Conservation (phyloP, 2,888 invertebrate genomes). For the Julus scandinavius region DNA sequence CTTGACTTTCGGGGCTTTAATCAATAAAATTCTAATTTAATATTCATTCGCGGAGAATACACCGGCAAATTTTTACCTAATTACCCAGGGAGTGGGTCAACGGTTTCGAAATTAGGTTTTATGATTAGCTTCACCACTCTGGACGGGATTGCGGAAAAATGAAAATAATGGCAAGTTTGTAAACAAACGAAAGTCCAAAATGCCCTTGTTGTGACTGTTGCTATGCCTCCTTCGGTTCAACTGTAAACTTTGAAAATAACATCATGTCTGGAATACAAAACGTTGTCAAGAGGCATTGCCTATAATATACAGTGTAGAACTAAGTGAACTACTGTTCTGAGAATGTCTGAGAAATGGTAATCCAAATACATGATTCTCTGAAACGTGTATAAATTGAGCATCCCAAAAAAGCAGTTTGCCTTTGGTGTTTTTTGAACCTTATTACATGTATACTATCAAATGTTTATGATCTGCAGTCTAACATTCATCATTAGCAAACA, state of each 20-base stretch:
- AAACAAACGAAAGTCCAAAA: background rate
- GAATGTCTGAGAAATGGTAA: no score
- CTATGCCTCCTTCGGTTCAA: background rate
- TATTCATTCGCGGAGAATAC: constrained; percentile 51
- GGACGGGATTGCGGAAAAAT: background rate
- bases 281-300: no score
- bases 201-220: background rate
- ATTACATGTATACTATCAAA: no score
- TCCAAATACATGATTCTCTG: no score
- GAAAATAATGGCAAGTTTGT: background rate
- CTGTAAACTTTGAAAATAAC: background rate
- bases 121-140: background rate
- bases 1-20: constrained; percentile 47
- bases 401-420: no score
- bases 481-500: no score
- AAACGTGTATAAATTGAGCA: no score
- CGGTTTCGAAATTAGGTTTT: background rate
- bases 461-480: no score
- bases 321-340: no score
- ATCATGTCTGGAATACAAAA: no score
- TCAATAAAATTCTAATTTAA: constrained; percentile 54
- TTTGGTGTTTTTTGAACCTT: no score
- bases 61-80: constrained; percentile 41
- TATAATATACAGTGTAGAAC: no score
- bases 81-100: background rate